Percentiles rank a stretch among this genome's conserved stretches.
Evolutionary conservation across 2,113 vertebrate genomes (phyloP).

Genomic region (Coptodon rendalli): DNA sequence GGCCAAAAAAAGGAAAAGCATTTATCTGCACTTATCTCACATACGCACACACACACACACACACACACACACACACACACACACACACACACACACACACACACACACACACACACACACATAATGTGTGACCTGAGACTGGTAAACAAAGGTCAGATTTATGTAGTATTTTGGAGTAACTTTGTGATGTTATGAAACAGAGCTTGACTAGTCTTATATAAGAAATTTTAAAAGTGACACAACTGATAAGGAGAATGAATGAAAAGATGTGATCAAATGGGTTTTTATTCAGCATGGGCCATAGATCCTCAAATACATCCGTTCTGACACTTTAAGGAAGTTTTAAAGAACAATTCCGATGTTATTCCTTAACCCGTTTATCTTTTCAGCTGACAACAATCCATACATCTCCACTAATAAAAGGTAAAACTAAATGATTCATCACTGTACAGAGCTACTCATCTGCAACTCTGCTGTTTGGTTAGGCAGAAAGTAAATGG

Average conservation of each 20-base stretch:
- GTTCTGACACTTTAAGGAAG: accelerated
- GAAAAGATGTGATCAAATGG: background rate
- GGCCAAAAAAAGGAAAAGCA: background rate
- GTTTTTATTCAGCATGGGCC: background rate
- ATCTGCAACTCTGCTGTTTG: background rate
- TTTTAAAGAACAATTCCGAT: background rate
- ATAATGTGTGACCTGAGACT: background rate
- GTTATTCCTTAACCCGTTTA: background rate
- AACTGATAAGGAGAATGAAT: background rate
- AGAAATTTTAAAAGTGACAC: background rate
- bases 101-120: too few relatives aligned
- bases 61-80: too few relatives aligned
- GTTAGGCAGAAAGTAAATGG: background rate
- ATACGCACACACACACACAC: background rate
- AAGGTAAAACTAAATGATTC: background rate
- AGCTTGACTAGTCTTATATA: background rate
- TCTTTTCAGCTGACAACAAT: background rate
- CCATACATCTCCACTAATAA: background rate
- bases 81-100: background rate
- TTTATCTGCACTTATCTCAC: background rate
- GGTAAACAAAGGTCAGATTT: background rate
- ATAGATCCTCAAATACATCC: background rate
- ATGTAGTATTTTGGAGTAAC: background rate
- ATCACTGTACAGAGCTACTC: background rate
- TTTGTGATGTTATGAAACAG: background rate